Evolutionary conservation across 2,888 invertebrate genomes (phyloP).

Genomic region (Hedya salicella): DNA sequence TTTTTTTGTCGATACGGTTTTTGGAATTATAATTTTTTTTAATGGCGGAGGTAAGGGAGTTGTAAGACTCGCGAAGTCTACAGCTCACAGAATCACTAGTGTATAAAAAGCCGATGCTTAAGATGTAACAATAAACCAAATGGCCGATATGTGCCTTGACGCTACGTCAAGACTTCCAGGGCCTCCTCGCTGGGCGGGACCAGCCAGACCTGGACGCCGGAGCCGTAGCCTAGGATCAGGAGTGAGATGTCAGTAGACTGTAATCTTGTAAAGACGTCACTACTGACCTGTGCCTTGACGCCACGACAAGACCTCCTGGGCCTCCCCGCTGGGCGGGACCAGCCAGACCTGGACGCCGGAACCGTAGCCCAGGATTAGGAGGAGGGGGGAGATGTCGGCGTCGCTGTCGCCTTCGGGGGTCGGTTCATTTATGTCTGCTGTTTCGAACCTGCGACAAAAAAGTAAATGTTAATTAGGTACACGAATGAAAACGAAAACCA

Average conservation of each 20-base stretch:
- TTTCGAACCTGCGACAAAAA: slow-evolving; percentile 88
- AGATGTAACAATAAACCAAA: too few species aligned
- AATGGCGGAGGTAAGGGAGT: too few species aligned
- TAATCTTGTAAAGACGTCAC: too few species aligned
- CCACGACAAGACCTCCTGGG: slow-evolving; percentile 97
- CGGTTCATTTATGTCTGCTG: slow-evolving; percentile 92
- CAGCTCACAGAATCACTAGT: too few species aligned
- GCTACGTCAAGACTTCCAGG: slow-evolving; percentile 96
- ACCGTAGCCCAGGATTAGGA: slow-evolving; percentile 90
- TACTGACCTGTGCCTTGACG: slow-evolving; percentile 91
- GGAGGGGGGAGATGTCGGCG: slow-evolving; percentile 90
- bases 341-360: slow-evolving; percentile 90
- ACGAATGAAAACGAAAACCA: too few species aligned
- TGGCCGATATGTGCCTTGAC: slow-evolving; percentile 96
- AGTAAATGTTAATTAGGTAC: not conserved
- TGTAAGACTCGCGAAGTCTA: too few species aligned
- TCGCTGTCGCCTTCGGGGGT: slow-evolving; percentile 88
- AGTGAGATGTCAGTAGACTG: slow-evolving; percentile 92
- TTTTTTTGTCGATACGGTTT: too few species aligned
- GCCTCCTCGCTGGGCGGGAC: slow-evolving; percentile 96
- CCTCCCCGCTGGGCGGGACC: slow-evolving; percentile 95
- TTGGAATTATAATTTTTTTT: too few species aligned
- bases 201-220: slow-evolving; percentile 90
- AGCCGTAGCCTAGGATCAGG: slow-evolving; percentile 89
- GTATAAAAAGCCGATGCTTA: too few species aligned